Evolutionary conservation across 2,797 vertebrate species (phyloP).

Genomic region (Antrozous pallidus): DNA sequence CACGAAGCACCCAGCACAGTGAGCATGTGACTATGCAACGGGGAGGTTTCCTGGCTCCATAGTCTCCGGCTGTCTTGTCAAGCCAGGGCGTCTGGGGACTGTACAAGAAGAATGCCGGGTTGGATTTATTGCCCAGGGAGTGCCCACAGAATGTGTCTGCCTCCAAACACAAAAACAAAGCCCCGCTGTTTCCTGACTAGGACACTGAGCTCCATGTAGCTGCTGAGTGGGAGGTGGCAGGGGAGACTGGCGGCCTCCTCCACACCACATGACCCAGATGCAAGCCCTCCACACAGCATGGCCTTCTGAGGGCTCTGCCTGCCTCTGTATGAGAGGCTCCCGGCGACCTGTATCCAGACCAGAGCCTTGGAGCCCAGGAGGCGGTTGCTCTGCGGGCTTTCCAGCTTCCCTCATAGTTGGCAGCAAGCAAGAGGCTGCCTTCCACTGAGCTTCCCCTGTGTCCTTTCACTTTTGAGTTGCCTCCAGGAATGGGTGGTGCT

Average conservation of each 20-base stretch:
- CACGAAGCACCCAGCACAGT: fast-evolving
- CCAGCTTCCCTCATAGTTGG: slow-evolving; percentile 21
- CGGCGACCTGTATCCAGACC: neutral
- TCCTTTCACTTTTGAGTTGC: slow-evolving; percentile 67
- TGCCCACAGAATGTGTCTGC: neutral
- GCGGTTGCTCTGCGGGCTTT: fast-evolving
- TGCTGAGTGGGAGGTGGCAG: fast-evolving
- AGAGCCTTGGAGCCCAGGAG: fast-evolving
- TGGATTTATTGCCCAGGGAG: neutral
- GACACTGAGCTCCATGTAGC: fast-evolving
- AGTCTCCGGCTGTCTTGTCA: fast-evolving
- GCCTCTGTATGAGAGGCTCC: neutral
- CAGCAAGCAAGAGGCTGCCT: slow-evolving; percentile 27
- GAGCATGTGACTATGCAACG: fast-evolving
- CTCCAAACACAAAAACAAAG: neutral
- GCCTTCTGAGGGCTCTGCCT: neutral
- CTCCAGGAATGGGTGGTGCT: slow-evolving; percentile 63
- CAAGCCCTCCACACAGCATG: fast-evolving
- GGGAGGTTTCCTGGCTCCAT: neutral
- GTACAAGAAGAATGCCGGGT: neutral
- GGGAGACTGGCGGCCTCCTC: neutral
- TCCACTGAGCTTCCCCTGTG: neutral
- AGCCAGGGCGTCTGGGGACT: fast-evolving
- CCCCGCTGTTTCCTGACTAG: neutral
- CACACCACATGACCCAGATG: fast-evolving